A percentile compares a stretch with the other conserved stretches of the same genome.
Evolutionary conservation across 2,797 vertebrate species (phyloP).

Genomic region (Euphonia xanthogaster): DNA sequence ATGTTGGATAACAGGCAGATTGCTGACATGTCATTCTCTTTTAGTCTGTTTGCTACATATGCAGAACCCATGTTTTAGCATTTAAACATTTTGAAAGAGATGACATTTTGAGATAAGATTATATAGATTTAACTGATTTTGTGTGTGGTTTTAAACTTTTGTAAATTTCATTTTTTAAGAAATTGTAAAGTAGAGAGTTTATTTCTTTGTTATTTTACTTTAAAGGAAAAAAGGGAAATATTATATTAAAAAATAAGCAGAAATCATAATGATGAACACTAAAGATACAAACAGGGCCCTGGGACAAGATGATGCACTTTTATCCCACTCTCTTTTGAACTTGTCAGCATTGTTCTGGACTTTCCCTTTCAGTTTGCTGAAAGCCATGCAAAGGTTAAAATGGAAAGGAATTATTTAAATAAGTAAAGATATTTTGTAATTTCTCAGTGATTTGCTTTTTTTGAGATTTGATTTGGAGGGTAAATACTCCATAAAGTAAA

Average conservation of each 20-base stretch:
- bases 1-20: conserved; percentile 50
- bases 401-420: not conserved
- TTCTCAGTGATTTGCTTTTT: not conserved
- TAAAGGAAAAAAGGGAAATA: not conserved
- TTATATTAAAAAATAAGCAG: not conserved
- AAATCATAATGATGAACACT: not conserved
- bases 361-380: not conserved
- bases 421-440: not conserved
- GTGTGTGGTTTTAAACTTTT: not conserved
- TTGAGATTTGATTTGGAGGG: not conserved
- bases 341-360: not conserved
- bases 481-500: not conserved
- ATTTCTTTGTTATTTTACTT: not conserved
- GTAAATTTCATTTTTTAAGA: not conserved
- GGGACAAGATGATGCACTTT: not conserved
- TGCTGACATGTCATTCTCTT: conserved; percentile 54
- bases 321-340: not conserved
- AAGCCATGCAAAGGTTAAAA: not conserved
- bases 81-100: not conserved
- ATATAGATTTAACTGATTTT: not conserved
- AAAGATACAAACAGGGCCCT: not conserved
- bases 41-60: not conserved
- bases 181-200: not conserved
- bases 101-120: not conserved
- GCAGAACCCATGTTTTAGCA: not conserved